Base-by-base conservation (phyloP, 1,140 invertebrate genomes). In the Drosophila carrolli region DNA sequence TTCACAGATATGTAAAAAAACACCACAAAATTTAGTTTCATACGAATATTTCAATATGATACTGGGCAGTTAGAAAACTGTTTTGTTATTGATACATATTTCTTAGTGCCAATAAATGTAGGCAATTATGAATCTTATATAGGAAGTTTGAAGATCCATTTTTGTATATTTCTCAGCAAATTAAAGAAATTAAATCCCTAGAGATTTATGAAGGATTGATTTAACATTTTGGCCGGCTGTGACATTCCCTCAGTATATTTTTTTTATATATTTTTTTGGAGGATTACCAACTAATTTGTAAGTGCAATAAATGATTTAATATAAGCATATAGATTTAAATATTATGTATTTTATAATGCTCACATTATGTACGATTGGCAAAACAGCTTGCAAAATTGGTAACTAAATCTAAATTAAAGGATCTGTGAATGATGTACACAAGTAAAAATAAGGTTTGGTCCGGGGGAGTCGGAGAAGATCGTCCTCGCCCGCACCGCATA, bases 291-390 rank as follows among this genome's bases (percentile, higher is more conserved):
- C 70, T 88, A 88, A 78, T 84, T 85, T 84, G 81, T 85, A 85
- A 79, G 83, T 81, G 70, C 75, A 63, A 29, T 59, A 62, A 46
- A 54, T 75, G 72, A 65, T 76, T 71, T 43, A 48, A 71, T 58
- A 48, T 81, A 61, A 50, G 37, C 60, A 46, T 85, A 56, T 80
- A 38, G 58, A 74, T 75, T 79, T 80, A 65, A 80, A 84, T 83
- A 65, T 78, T 50, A 79, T 84, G 65, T 81, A 84, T 84, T 85
- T 85, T 72, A 77, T 81, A 85, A 85, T 84, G 78, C 62, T 81
- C 66, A 81, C 77, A 80, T 60, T 50, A 61, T 56, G 48, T 80
- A 75, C 43, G 57, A 61, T 66, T 72, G 81, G 72, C 76, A 81
- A 72, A 63, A 76, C 74, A 68, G 32, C 38, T 63, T 71, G 67